Base-by-base conservation (phyloP, 2,888 invertebrate species). In the Lymantria dispar region DNA sequence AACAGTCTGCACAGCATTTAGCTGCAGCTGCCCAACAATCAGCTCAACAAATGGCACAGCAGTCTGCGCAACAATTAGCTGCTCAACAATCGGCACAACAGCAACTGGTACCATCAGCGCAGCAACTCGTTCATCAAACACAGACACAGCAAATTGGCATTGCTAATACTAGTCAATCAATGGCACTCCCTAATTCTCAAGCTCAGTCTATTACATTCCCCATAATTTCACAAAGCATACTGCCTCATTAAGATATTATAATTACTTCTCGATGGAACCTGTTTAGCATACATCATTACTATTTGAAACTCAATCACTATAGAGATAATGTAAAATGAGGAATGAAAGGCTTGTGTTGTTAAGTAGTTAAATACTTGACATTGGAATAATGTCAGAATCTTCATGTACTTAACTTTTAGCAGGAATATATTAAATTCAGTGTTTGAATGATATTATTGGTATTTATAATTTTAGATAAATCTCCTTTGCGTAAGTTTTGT, bases 61-160 rank as follows among this genome's bases (percentile, higher is more conserved):
- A 85, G 49, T 85, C 86, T 0, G 84, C 83, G 10, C 87, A 87
- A 51, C 87, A 87, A 56, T 54, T 88, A 29, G 88, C 82, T 43
- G 85, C 83, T 7, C 87, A 85, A 57, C 88, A 86, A 60, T 83
- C 85, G 11, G 87, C 83, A n/a, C 87, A 86, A 66, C 89, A 87
- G 58, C 89, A 87, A 56, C 62, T 85, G 29, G 85, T 86, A 30
- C 85, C 86, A 9, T 78, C 86, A 12, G 84, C 83, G 3, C 85
- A 83, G 58, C 88, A 89, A 56, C 63, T 90, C 36, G 90, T 90
- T 15, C 90, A 88, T 60, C 90, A 91, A 70, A 85, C 87, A 41
- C 84, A 88, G n/a, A 84, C 87, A 30, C 91, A 90, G 56, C 91
- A 91, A 62, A 89, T 91, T 41, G 88, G 87, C 31, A 89, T 91